Conservation (phyloP, 2,888 invertebrate species). For the Polymixis lichenea region DNA sequence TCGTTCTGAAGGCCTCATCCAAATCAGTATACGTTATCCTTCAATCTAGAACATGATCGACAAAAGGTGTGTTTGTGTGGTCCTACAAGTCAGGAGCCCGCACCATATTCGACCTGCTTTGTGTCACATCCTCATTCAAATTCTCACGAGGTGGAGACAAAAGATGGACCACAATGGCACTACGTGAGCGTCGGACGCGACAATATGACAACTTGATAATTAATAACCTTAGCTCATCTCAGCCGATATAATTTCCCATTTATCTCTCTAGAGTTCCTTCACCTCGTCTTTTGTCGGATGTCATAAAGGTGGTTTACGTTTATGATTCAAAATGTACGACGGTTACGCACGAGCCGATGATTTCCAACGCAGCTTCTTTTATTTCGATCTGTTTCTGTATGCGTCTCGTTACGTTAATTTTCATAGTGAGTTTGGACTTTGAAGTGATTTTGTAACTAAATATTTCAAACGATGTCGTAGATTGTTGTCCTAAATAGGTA, state of each 20-base stretch:
- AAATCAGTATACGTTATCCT: constrained; percentile 38
- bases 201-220: constrained; percentile 90
- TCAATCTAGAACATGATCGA: constrained; percentile 58
- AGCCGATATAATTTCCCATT: constrained; percentile 89
- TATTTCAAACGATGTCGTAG: constrained; percentile 46
- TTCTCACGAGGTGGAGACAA: constrained; percentile 88
- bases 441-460: constrained; percentile 63
- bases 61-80: constrained; percentile 81
- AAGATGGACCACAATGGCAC: constrained; percentile 80
- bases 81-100: constrained; percentile 82
- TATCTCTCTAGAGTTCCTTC: constrained; percentile 87
- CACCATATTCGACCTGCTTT: constrained; percentile 80
- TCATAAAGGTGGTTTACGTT: constrained; percentile 86
- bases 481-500: constrained; percentile 51
- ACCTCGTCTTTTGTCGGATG: constrained; percentile 86
- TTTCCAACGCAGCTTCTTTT: constrained; percentile 77
- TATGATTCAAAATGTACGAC: constrained; percentile 87
- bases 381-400: constrained; percentile 66
- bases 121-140: constrained; percentile 80
- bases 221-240: constrained; percentile 89
- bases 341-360: constrained; percentile 87
- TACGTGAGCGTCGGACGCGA: constrained; percentile 85
- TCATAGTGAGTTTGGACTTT: constrained; percentile 57
- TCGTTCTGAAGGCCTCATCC: constrained; percentile 9
- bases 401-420: constrained; percentile 62